Evolutionary conservation across 2,797 vertebrate genomes (phyloP).

Genomic region (Taenioides sp.): DNA sequence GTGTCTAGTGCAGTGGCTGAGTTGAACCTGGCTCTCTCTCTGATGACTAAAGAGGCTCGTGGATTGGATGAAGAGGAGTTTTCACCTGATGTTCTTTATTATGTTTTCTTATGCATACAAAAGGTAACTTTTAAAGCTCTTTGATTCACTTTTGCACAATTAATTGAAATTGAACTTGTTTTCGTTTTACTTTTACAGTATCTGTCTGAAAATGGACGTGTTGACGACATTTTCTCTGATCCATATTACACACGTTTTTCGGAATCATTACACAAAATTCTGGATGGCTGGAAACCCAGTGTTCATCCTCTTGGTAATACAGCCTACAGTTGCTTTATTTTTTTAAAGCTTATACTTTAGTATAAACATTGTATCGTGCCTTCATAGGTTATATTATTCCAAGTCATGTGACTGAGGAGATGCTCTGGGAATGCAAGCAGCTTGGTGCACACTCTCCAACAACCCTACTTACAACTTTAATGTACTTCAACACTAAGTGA

Average conservation of each 20-base stretch:
- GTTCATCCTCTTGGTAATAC: conserved; percentile 91
- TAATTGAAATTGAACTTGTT: background rate
- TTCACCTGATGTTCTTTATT: conserved; percentile 93
- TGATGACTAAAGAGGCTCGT: conserved; percentile 95
- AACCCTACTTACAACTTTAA: conserved; percentile 95
- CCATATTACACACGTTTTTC: conserved; percentile 96
- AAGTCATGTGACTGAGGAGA: conserved; percentile 98
- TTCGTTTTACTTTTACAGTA: conserved; percentile 76
- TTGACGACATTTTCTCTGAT: conserved; percentile 98
- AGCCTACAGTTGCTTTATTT: background rate
- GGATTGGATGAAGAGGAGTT: conserved; percentile 89
- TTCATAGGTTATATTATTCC: conserved; percentile 92
- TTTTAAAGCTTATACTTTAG: background rate
- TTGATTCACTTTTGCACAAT: background rate
- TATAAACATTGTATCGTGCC: conserved; percentile 1
- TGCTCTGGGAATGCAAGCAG: conserved; percentile 99
- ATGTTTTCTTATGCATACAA: conserved; percentile 97
- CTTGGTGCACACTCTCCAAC: conserved; percentile 97
- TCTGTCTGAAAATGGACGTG: conserved; percentile 94
- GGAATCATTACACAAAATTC: conserved; percentile 91
- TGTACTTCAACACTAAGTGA: conserved; percentile 99
- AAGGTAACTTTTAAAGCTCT: conserved; percentile 78
- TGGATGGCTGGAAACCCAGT: conserved; percentile 91
- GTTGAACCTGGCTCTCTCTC: conserved; percentile 90
- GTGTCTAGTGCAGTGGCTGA: conserved; percentile 97